phyloP scores from a whole-genome alignment of 2,888 invertebrate genomes.

The Pheosia gnoma region DNA sequence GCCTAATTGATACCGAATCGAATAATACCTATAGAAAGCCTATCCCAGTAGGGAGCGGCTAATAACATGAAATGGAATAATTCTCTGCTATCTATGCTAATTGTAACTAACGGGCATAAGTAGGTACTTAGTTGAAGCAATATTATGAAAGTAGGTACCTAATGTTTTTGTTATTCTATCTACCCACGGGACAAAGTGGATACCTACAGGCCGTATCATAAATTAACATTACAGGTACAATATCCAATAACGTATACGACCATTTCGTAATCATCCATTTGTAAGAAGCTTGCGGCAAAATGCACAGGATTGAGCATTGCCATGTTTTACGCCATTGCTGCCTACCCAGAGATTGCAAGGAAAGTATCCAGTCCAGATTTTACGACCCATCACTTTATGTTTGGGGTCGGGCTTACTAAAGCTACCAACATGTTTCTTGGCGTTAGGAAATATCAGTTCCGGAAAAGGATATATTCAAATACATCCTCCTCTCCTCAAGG shows the following conservation, averaged over 20 bases:
- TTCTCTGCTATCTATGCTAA: constrained; percentile 12
- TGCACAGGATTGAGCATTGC: constrained; percentile 4
- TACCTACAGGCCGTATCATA: neutral
- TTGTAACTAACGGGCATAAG: neutral
- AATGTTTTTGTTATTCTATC: neutral
- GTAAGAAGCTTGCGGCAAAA: neutral
- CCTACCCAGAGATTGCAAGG: constrained; percentile 19
- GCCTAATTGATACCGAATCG: constrained; percentile 5
- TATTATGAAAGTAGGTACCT: neutral
- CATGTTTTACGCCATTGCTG: constrained; percentile 14
- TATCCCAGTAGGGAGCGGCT: constrained; percentile 5
- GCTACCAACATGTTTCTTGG: constrained; percentile 9
- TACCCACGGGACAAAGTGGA: neutral
- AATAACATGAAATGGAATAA: constrained; percentile 12
- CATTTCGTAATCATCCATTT: neutral
- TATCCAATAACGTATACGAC: too few relatives aligned
- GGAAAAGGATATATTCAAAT: neutral
- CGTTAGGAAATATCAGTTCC: neutral
- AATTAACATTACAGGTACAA: neutral
- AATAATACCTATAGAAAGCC: neutral
- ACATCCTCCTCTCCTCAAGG: too few relatives aligned
- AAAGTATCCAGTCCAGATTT: constrained; percentile 23
- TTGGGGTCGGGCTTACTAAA: constrained; percentile 23
- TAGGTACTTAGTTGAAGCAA: neutral
- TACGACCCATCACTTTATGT: constrained; percentile 20